phyloP scores from a whole-genome alignment of 1,140 invertebrate genomes.

The Argopecten irradians region DNA sequence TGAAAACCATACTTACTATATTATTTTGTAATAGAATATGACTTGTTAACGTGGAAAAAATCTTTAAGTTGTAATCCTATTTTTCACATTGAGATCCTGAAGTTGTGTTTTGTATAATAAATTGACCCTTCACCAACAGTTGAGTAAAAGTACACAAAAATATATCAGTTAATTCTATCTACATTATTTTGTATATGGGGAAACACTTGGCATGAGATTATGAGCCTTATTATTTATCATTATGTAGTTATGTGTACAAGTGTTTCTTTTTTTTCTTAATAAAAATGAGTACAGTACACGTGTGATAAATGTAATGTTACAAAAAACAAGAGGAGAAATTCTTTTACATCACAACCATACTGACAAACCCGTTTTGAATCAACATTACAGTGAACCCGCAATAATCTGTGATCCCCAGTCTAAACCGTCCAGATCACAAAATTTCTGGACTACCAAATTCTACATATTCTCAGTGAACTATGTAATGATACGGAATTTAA shows the following conservation, averaged over 20 bases:
- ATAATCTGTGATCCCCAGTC: too few relatives aligned
- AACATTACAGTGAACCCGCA: too few relatives aligned
- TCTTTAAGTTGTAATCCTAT: background rate
- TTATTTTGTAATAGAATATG: too few relatives aligned
- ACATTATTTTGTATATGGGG: background rate
- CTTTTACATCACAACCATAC: background rate
- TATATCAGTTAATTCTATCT: too few relatives aligned
- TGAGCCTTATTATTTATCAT: background rate
- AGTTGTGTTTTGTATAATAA: background rate
- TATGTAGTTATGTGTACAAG: too few relatives aligned
- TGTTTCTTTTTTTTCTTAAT: too few relatives aligned
- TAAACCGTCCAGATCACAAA: too few relatives aligned
- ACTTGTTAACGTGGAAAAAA: background rate
- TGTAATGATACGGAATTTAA: too few relatives aligned
- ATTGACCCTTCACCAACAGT: background rate
- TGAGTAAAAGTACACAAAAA: too few relatives aligned
- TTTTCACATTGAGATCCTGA: background rate
- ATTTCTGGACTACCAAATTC: too few relatives aligned
- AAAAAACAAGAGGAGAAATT: background rate
- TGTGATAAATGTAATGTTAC: background rate
- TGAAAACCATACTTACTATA: too few relatives aligned
- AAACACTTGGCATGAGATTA: background rate
- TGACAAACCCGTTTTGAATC: background rate
- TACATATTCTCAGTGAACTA: too few relatives aligned
- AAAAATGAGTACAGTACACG: background rate